Base-by-base conservation (phyloP, 64 coral and sea anemone genomes). In the Pocillopora verrucosa region DNA sequence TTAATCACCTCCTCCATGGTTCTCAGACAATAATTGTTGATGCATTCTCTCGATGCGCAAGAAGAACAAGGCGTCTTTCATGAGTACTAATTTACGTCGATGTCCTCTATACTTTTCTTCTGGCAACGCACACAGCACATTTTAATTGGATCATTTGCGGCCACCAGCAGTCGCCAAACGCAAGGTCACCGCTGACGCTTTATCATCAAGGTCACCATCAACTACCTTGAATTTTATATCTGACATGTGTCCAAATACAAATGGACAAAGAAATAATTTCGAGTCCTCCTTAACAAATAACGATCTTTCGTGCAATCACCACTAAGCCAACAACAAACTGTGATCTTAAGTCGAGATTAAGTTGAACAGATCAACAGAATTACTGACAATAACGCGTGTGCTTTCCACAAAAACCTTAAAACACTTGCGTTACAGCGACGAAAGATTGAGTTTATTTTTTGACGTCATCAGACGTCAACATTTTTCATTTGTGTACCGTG, bases 231-330 rank as follows among this genome's bases (percentile, higher is more conserved):
- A 36, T 57, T 56, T 57, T 59, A 30, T 6, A 56, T 85, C 34
- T 85, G 82, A 72, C 82, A 85, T 85, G 64, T 85, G 82, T 72
- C 82, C 63, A 83, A 83, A 85, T 62, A 70, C 61, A 56, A 85
- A 62, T 72, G 82, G 81, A 57, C 37, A 17, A 56, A 72, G 60
- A 38, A 36, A 30, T 84, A 56, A 69, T 72, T 69, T 72, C 37
- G 16, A 57, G 82, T 38, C 57, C 62, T 62, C 63, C 82, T 72
- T 19, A 10, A 0, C 64, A 72, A 58, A 57, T 37, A 85, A 12
- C 37, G 12, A 56, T 22, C 63, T 57, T 85, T 35, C 36, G 17
- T 58, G 9, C 82, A 56, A 85, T 85, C 63, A 85, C 63, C 36
- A 85, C 63, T 81, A 61, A 20, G 80, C 80, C 9, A 38, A 26